Evolutionary conservation across 2,113 vertebrate species (phyloP).

Genomic region (Neogale vison): DNA sequence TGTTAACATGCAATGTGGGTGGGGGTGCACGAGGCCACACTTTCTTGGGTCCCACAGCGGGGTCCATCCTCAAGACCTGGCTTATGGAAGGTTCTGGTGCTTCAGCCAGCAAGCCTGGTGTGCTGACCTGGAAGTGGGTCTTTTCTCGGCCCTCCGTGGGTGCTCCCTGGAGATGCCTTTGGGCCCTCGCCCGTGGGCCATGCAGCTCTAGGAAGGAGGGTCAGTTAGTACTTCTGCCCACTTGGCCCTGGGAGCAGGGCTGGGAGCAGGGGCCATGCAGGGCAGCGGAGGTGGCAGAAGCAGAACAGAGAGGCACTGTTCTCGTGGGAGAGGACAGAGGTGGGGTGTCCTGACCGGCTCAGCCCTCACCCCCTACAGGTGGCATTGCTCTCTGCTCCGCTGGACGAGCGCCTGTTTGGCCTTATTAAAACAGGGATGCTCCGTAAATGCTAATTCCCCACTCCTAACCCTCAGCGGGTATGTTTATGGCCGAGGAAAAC

Average conservation of each 20-base stretch:
- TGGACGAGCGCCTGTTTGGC: neutral
- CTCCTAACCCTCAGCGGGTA: neutral
- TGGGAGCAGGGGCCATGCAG: neutral
- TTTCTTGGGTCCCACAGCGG: neutral
- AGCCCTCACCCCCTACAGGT: neutral
- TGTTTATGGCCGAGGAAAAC: neutral
- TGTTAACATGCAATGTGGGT: fast-evolving
- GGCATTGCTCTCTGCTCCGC: neutral
- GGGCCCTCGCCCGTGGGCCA: neutral
- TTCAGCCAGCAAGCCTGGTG: neutral
- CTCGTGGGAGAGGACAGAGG: neutral
- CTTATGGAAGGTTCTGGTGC: neutral
- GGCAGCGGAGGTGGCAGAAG: neutral
- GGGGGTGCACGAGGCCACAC: fast-evolving
- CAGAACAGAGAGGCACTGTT: neutral
- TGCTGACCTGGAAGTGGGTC: neutral
- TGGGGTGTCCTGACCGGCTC: fast-evolving
- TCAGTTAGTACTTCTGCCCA: neutral
- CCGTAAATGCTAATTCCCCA: neutral
- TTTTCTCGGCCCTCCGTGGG: neutral
- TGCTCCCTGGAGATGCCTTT: neutral
- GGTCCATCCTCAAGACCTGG: neutral
- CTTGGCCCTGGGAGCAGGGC: neutral
- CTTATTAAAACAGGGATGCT: neutral
- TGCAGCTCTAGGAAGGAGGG: neutral